Evolutionary conservation across 1,140 invertebrate genomes (phyloP), one percentile per base, ranked within the genome.

Genomic region (Stegodyphus mimosarum): DNA sequence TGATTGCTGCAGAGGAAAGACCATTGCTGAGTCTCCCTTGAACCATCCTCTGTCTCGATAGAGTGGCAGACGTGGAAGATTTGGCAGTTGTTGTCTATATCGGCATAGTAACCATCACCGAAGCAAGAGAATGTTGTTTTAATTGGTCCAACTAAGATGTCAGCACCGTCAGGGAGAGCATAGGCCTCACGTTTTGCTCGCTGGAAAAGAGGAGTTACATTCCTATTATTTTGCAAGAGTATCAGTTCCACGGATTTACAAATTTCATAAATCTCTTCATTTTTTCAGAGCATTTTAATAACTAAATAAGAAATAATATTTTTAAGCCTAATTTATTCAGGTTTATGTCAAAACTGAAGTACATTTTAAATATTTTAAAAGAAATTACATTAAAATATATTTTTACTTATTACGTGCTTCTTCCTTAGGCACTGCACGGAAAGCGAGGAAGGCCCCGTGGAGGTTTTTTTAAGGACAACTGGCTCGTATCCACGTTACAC

Each of bases 1-100:
- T 96, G 94, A 72, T 93, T 93, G 0, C 95, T 95, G 83, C 96
- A 97, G 79, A 96, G 95, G 90, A 96, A 97, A 88, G 95, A 96
- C 94, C 94, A 97, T 55, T 89, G 88, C n/a, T 75, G 79, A 17
- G 63, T 79, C 2, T 75, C n/a, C 11, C 11, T 15, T 60, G 50
- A 53, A 2, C 94, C 93, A 85, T 94, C 93, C 0, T 92, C 90
- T 18, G 92, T 93, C 67, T 92, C 92, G 0, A 94, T 92, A 0
- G 95, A 95, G 11, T 89, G 76, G 87, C 90, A 90, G 10, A 90
- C 89, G 83, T 90, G 90, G 89, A 91, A 90, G 64, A 90, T 87
- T 67, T 89, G 83, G 83, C 90, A 90, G 69, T 90, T 86, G 87
- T 90, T 90, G 74, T 89, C 89, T 9, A 90, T 87, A 79, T 90